These are phyloP conservation scores for Siderastrea siderea DNA, from an alignment of 92 coral and sea anemone genomes.

Conservation along the genomic window DNA sequence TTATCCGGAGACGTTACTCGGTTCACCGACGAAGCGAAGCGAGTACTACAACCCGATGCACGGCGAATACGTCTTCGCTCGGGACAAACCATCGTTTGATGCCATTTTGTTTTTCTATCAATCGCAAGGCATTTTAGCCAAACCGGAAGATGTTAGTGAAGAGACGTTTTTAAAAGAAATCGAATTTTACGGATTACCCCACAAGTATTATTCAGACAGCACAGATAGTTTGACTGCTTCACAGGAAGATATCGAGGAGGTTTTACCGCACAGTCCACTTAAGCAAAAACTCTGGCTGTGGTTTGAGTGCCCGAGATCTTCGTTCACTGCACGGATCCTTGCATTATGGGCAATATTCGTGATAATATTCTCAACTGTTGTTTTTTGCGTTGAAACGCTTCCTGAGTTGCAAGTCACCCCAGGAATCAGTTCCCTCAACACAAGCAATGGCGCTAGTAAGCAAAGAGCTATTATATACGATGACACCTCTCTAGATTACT, in stretches of 20 bases:
- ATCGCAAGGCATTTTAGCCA: slow-evolving; percentile 92
- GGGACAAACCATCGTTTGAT: slow-evolving; percentile 87
- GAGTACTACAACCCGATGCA: slow-evolving; percentile 69
- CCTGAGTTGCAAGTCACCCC: slow-evolving; percentile 62
- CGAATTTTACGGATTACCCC: slow-evolving; percentile 78
- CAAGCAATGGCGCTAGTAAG: neutral
- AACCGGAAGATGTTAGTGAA: slow-evolving; percentile 86
- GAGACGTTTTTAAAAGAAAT: slow-evolving; percentile 79
- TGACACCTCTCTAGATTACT: slow-evolving; percentile 36
- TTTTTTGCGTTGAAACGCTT: slow-evolving; percentile 87
- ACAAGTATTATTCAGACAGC: slow-evolving; percentile 13
- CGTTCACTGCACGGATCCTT: slow-evolving; percentile 65
- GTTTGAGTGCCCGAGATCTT: slow-evolving; percentile 90
- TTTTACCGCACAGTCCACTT: slow-evolving; percentile 59
- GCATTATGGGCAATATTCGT: slow-evolving; percentile 85
- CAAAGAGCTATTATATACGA: neutral
- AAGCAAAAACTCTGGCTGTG: slow-evolving; percentile 82
- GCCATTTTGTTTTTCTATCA: slow-evolving; percentile 96
- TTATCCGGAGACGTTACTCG: slow-evolving; percentile 90
- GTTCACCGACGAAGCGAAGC: slow-evolving; percentile 79
- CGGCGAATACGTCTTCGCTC: slow-evolving; percentile 74
- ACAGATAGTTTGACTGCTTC: slow-evolving; percentile 10
- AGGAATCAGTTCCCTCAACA: neutral
- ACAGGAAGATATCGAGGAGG: slow-evolving; percentile 37
- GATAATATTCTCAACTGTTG: slow-evolving; percentile 79